phyloP scores from a whole-genome alignment of 2,797 vertebrate species.

The Heteromormyrus szaboi region DNA sequence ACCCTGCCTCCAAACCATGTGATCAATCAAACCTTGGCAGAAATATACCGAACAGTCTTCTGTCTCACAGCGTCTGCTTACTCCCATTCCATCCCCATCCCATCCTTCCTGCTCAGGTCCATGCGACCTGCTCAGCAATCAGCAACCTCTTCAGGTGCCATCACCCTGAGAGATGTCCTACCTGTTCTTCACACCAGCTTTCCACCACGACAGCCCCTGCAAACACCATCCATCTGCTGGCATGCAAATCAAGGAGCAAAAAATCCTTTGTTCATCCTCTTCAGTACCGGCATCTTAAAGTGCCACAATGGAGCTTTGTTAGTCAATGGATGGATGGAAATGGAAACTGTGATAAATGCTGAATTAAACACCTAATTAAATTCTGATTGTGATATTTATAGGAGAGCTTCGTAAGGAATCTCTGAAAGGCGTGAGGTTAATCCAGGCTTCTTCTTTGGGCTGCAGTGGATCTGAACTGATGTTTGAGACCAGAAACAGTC shows the following conservation, averaged over 20 bases:
- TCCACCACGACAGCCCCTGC: neutral
- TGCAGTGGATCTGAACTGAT: neutral
- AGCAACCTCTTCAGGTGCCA: neutral
- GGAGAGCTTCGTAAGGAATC: neutral
- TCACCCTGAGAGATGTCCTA: neutral
- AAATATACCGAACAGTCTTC: neutral
- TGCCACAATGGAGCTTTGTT: neutral
- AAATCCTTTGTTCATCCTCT: neutral
- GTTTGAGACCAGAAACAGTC: neutral
- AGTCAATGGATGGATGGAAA: neutral
- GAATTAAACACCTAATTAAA: neutral
- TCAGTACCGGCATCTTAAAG: neutral
- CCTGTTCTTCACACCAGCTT: neutral
- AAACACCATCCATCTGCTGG: neutral
- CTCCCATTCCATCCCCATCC: neutral
- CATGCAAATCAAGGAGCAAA: neutral
- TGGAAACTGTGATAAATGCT: neutral
- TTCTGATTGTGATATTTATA: neutral
- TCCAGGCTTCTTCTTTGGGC: neutral
- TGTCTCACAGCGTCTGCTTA: neutral
- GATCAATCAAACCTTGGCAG: neutral
- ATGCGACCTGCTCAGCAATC: neutral
- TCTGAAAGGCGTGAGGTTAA: neutral
- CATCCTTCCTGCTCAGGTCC: neutral
- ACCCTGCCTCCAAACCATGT: neutral